These are phyloP conservation scores for Anolis carolinensis DNA, from an alignment of 2,113 vertebrate genomes.

Conservation along the genomic window DNA sequence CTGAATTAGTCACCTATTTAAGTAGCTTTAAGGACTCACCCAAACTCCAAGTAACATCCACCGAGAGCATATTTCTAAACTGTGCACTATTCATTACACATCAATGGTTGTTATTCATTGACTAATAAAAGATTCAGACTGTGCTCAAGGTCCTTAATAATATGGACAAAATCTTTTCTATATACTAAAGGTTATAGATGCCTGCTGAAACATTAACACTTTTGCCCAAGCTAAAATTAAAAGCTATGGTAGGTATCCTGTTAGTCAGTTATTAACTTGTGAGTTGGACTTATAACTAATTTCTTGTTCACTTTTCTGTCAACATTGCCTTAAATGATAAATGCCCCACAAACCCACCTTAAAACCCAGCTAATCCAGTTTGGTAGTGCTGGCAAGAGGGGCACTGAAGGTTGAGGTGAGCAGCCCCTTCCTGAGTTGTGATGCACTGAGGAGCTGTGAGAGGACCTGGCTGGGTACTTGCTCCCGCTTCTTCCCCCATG, in stretches of 20 bases:
- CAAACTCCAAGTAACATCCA: background rate
- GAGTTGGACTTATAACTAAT: no score
- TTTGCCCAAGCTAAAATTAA: background rate
- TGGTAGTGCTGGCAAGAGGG: no score
- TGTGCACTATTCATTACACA: constrained; percentile 35
- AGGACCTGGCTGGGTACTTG: no score
- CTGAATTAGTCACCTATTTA: background rate
- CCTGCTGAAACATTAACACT: background rate
- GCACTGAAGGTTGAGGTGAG: no score
- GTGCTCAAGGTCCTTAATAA: constrained; percentile 48
- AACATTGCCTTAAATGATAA: no score
- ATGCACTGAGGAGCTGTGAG: no score
- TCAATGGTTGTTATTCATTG: background rate
- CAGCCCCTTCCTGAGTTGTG: no score
- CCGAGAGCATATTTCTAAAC: constrained; percentile 33
- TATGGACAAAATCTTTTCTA: constrained; percentile 33
- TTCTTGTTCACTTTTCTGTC: no score
- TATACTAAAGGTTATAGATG: background rate
- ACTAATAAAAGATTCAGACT: constrained; percentile 45
- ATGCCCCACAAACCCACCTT: no score
- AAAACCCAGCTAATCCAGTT: no score
- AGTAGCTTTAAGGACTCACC: background rate
- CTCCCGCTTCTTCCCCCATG: no score
- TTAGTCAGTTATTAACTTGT: no score
- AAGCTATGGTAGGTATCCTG: background rate